These are phyloP conservation scores for Zoroaster sp. DNA, from an alignment of 53 echinoderm and acorn worm species.

Conservation along the genomic window DNA sequence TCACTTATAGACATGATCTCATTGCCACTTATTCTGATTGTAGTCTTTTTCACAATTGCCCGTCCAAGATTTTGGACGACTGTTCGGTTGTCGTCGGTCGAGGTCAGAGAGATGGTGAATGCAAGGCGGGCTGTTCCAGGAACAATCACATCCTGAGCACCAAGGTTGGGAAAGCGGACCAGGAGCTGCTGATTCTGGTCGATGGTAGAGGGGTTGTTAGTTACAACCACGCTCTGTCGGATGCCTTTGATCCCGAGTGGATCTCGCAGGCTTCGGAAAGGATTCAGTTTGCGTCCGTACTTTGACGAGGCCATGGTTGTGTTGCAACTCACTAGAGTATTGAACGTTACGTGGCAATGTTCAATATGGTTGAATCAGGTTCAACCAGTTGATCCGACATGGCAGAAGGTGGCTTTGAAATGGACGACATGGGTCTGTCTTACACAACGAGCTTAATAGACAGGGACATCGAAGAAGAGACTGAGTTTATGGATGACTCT, in stretches of 20 bases:
- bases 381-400: too few species aligned
- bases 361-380: too few species aligned
- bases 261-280: not conserved
- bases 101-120: constrained; percentile 4
- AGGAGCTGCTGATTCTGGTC: too few species aligned
- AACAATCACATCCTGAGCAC: not conserved
- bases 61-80: constrained; percentile 31
- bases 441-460: too few species aligned
- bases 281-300: constrained; percentile 11
- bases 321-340: too few species aligned
- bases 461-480: too few species aligned
- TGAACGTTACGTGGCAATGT: too few species aligned
- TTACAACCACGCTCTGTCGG: not conserved
- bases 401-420: not conserved
- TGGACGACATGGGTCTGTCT: not conserved
- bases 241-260: constrained; percentile 17
- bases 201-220: not conserved
- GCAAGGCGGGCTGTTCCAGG: not conserved
- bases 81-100: not conserved
- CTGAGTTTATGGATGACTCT: too few species aligned
- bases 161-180: constrained; percentile 23
- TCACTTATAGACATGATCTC: not conserved
- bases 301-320: not conserved
- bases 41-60: constrained; percentile 31
- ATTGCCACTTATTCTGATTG: not conserved